Conservation (phyloP, 2,113 vertebrate species). For the Heterotilapia buettikoferi region DNA sequence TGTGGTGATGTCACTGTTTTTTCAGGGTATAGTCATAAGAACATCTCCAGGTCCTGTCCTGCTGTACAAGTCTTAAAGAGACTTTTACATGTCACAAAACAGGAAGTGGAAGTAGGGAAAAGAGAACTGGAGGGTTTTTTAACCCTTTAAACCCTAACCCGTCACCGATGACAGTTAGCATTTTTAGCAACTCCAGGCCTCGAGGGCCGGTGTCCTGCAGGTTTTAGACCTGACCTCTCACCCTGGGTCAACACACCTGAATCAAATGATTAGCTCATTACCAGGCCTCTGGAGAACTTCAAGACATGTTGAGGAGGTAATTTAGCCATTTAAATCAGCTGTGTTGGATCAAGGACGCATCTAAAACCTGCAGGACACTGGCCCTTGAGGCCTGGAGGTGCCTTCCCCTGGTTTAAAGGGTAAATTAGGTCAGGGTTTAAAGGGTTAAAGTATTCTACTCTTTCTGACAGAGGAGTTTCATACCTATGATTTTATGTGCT, state of each 20-base stretch:
- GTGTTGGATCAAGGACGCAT: fast-evolving
- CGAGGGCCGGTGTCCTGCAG: not conserved
- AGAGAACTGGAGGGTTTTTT: not conserved
- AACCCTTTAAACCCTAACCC: not conserved
- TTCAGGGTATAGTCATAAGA: not conserved
- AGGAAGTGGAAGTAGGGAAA: not conserved
- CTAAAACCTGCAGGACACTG: not conserved
- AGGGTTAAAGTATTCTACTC: not conserved
- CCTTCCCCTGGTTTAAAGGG: not conserved
- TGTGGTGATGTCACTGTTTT: slow-evolving; percentile 33
- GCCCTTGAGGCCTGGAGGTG: not conserved
- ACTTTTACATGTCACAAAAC: not conserved
- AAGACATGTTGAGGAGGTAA: not conserved
- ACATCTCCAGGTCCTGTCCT: not conserved
- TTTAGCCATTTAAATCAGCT: not conserved
- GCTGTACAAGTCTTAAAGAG: not conserved
- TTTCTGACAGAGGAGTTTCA: not conserved
- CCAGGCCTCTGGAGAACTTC: not conserved
- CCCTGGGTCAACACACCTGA: not conserved
- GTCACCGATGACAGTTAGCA: fast-evolving
- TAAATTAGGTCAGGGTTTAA: not conserved
- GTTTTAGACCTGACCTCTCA: not conserved
- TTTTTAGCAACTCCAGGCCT: not conserved
- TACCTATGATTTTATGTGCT: fast-evolving
- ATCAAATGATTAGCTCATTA: not conserved